Base-by-base conservation (phyloP, 2,888 invertebrate genomes). In the Malthinus flaveolus region DNA sequence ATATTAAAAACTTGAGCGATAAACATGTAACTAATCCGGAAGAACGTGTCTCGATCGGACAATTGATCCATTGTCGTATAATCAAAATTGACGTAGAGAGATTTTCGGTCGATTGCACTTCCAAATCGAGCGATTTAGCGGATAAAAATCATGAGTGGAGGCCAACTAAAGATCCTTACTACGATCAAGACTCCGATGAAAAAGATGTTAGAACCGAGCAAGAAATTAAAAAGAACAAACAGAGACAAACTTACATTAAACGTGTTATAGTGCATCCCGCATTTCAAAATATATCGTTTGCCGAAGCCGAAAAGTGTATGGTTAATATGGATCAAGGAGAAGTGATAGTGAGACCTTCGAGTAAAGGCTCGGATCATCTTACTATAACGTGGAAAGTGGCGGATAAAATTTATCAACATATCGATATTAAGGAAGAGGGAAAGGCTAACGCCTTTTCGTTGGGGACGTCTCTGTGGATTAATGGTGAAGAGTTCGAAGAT, bases 331-430 rank as follows among this genome's bases (percentile, higher is more conserved):
- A 96, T 64, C 97, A 95, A 79, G 98, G 99, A 1, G 99, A 99
- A 74, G 95, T 94, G 9, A 91, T 99, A 23, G 88, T 99, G 11
- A 82, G 99, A 59, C 99, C 99, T 0, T 97, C 97, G 49, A 97
- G 97, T 76, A 97, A 98, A 60, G 97, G 96, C 37, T 86, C 90
- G 0, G 95, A 98, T 77, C 97, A 97, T 78, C 80, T 99, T 63
- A 98, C 98, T 0, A 95, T 97, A 1, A 98, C 98, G 0, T 99
- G 99, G 99, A 99, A 99, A 79, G 96, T 99, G 1, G 86, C 93
- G 0, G 93, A 97, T 47, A 90, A 89, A 15, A 91, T 99, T 66
- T 93, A 93, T 74, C 97, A 97, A 75, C 98, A 99, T 75, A 95
- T 99, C 58, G 97, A 97, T 75, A 89, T 99, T 0, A 84, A 90